These are phyloP conservation scores for Aleiodes sp. DNA, from an alignment of 1,140 invertebrate species.

Conservation along the genomic window DNA sequence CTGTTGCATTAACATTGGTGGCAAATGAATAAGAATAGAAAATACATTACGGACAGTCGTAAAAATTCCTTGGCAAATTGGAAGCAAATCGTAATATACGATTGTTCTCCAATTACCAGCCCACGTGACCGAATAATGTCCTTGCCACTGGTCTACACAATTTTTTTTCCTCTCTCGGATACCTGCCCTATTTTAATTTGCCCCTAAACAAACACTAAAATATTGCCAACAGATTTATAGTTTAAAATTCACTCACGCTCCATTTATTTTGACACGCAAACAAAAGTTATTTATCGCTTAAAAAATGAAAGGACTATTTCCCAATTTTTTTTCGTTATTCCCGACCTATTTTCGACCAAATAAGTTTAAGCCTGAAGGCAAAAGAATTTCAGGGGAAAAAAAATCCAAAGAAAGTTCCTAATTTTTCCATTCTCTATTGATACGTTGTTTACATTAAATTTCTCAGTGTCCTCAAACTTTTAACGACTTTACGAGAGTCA, in stretches of 20 bases:
- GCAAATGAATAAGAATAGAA: too few species aligned
- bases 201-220: background rate
- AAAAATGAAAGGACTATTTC: constrained; percentile 2
- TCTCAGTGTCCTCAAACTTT: background rate
- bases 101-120: too few species aligned
- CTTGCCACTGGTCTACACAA: background rate
- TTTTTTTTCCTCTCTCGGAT: background rate
- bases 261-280: constrained; percentile 53
- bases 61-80: too few species aligned
- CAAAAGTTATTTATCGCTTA: constrained; percentile 48
- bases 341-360: constrained; percentile 50
- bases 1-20: too few species aligned
- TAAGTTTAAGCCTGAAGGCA: constrained; percentile 34
- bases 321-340: background rate
- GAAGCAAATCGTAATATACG: too few species aligned
- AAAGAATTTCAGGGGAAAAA: background rate
- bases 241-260: background rate
- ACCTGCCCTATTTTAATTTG: background rate
- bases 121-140: too few species aligned
- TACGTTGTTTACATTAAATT: background rate
- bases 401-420: background rate
- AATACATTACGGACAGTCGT: too few species aligned
- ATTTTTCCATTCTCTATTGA: background rate
- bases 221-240: constrained; percentile 8
- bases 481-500: background rate